Evolutionary conservation across 2,888 invertebrate species (phyloP).

Genomic region (Xanthorhoe designata): DNA sequence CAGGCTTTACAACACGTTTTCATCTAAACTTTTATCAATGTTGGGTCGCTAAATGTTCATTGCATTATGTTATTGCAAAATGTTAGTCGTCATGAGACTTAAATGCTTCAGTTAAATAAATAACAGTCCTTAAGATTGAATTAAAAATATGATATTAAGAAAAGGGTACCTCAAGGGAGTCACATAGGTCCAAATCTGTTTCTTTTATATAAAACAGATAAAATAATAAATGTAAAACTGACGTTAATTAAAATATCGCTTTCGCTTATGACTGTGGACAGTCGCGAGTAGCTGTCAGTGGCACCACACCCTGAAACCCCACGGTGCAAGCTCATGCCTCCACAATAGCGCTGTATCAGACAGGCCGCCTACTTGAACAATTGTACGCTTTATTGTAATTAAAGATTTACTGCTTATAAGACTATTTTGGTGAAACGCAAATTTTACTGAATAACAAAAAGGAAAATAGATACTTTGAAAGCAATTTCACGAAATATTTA

Average conservation of each 20-base stretch:
- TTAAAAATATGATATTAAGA: background rate
- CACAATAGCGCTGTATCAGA: slow-evolving; percentile 30
- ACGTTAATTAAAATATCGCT: slow-evolving; percentile 2
- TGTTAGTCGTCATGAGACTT: too few species aligned
- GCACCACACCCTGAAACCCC: slow-evolving; percentile 31
- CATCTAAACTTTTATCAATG: too few species aligned
- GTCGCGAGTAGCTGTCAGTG: slow-evolving; percentile 21
- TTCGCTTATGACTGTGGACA: slow-evolving; percentile 4
- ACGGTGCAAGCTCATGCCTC: slow-evolving; percentile 26
- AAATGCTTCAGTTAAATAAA: background rate
- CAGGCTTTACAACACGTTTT: too few species aligned
- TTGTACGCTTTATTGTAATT: slow-evolving; percentile 29
- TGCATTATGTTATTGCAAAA: too few species aligned
- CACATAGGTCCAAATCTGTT: background rate
- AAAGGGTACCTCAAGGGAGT: background rate
- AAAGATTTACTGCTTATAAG: slow-evolving; percentile 19
- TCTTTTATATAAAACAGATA: background rate
- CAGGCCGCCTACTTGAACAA: slow-evolving; percentile 26
- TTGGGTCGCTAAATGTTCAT: too few species aligned
- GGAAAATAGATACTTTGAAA: background rate
- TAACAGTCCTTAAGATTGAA: too few species aligned
- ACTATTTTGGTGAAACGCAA: background rate
- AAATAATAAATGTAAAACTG: too few species aligned
- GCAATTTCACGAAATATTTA: background rate
- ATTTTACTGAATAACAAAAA: background rate